A percentile compares a stretch with the other conserved stretches of the same genome.
Conservation (phyloP, 2,888 invertebrate genomes). For the Zygaena filipendulae region DNA sequence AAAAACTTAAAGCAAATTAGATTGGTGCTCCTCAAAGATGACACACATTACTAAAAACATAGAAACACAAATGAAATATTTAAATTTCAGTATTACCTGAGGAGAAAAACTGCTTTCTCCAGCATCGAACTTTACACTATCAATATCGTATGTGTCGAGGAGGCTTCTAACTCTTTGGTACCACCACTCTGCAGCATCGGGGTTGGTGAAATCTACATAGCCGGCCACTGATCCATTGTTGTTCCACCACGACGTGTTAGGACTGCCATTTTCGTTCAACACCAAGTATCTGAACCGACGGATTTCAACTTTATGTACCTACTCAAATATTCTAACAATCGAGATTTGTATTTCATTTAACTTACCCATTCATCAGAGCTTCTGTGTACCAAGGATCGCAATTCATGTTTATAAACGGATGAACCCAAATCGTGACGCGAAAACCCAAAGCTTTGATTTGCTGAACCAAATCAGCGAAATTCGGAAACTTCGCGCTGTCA, state of each 20-base stretch:
- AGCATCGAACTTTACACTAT: slow-evolving; percentile 85
- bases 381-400: slow-evolving; percentile 71
- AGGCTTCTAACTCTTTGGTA: slow-evolving; percentile 58
- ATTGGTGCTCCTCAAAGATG: no score
- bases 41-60: no score
- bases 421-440: slow-evolving; percentile 84
- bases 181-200: slow-evolving; percentile 73
- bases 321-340: slow-evolving; percentile 5
- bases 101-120: slow-evolving; percentile 79
- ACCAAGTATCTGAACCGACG: slow-evolving; percentile 62
- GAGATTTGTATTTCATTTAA: slow-evolving; percentile 4
- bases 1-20: no score
- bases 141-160: slow-evolving; percentile 70
- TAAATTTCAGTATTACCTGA: slow-evolving; percentile 51
- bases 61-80: no score
- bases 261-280: slow-evolving; percentile 45
- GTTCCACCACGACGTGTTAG: slow-evolving; percentile 65
- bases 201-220: slow-evolving; percentile 79
- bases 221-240: slow-evolving; percentile 56
- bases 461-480: slow-evolving; percentile 70
- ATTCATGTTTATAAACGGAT: slow-evolving; percentile 84
- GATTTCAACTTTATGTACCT: no score
- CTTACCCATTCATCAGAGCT: slow-evolving; percentile 66
- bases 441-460: slow-evolving; percentile 73
- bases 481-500: slow-evolving; percentile 75